These are phyloP conservation scores for Acrocyrtus sp. DNA, from an alignment of 2,888 invertebrate genomes.

Conservation along the genomic window DNA sequence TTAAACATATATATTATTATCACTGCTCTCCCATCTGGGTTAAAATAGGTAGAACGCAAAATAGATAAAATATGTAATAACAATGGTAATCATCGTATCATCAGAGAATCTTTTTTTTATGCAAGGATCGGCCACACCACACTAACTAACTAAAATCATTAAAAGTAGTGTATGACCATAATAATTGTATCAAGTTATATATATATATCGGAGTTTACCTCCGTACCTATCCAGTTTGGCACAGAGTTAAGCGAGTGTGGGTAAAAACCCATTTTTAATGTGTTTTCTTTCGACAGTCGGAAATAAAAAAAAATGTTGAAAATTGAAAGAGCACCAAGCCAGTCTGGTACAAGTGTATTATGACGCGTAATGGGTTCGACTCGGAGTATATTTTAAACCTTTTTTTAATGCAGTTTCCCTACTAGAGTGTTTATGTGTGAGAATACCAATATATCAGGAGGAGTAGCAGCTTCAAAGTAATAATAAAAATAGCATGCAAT, in stretches of 20 bases:
- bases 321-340: neutral
- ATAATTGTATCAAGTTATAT: too few relatives aligned
- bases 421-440: slow-evolving; percentile 48
- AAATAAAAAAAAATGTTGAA: neutral
- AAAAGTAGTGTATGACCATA: too few relatives aligned
- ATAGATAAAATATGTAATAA: neutral
- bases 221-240: too few relatives aligned
- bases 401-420: slow-evolving; percentile 33
- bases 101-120: neutral
- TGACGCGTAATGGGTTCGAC: neutral
- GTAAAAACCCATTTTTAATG: neutral
- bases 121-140: neutral
- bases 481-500: slow-evolving; percentile 6
- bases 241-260: too few relatives aligned
- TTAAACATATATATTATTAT: slow-evolving; percentile 40
- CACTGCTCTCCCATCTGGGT: neutral
- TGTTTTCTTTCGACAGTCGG: neutral
- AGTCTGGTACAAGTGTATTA: neutral
- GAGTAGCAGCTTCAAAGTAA: neutral
- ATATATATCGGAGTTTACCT: too few relatives aligned
- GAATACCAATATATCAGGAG: slow-evolving; percentile 40
- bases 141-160: too few relatives aligned
- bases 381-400: too few relatives aligned
- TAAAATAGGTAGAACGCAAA: too few relatives aligned
- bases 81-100: neutral